Conservation (phyloP, 2,797 vertebrate species). For the Tympanoctomys barrerae region DNA sequence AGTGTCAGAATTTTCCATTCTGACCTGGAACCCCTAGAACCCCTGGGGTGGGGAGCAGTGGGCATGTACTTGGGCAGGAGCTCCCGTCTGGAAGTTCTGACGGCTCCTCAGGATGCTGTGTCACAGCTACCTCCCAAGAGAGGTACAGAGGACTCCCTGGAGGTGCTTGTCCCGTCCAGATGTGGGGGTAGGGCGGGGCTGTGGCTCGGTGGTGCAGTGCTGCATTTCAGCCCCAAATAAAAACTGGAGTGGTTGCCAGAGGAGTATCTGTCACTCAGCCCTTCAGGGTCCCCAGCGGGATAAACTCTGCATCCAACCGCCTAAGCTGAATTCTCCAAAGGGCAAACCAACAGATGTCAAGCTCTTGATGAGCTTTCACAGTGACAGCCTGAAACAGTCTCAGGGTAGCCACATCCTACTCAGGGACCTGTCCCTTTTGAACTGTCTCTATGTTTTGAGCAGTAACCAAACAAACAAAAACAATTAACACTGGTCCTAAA, state of each 20-base stretch:
- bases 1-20: not conserved
- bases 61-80: not conserved
- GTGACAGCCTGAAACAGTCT: not conserved
- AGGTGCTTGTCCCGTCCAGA: not conserved
- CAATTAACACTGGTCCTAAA: not conserved
- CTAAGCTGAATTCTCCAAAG: not conserved
- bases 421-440: not conserved
- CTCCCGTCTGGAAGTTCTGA: not conserved
- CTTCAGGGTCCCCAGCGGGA: not conserved
- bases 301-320: not conserved
- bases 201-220: too few species aligned
- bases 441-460: not conserved
- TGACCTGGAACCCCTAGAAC: not conserved
- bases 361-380: not conserved
- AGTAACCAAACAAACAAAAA: not conserved
- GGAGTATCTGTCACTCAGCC: not conserved
- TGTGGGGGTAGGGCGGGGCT: not conserved
- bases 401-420: not conserved
- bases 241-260: not conserved
- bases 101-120: not conserved
- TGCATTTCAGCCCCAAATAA: not conserved
- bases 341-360: not conserved
- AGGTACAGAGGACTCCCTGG: not conserved
- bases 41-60: not conserved
- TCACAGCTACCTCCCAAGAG: not conserved